A percentile compares a stretch with the other conserved stretches of the same genome.
Conservation (phyloP, 2,113 vertebrate species). For the Vulpes lagopus region DNA sequence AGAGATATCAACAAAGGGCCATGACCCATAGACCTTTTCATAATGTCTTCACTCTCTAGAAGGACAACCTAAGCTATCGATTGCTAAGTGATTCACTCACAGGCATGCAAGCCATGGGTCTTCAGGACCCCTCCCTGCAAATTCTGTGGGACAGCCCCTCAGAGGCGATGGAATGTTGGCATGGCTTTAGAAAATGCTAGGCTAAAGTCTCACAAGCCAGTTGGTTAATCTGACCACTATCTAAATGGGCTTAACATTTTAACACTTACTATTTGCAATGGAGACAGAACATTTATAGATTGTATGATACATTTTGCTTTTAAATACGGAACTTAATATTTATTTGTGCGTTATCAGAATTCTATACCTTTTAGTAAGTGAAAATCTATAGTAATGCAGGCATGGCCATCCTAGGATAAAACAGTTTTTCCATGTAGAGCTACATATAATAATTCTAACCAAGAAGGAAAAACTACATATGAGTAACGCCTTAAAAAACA, state of each 20-base stretch:
- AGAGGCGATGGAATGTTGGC: background rate
- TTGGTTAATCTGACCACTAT: background rate
- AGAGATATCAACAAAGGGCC: background rate
- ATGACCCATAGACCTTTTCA: background rate
- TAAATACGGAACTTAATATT: conserved; percentile 5
- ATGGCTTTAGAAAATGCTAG: background rate
- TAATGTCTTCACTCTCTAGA: background rate
- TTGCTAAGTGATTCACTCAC: background rate
- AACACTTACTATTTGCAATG: background rate
- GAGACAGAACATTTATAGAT: background rate
- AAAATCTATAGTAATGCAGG: background rate
- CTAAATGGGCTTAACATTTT: background rate
- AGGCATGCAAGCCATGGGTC: background rate
- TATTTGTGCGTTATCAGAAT: background rate
- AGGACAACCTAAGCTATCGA: background rate
- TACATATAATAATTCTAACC: background rate
- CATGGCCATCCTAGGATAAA: background rate
- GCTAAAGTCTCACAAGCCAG: background rate
- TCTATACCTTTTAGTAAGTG: background rate
- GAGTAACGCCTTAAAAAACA: background rate
- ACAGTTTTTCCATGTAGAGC: background rate
- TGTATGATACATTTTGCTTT: background rate
- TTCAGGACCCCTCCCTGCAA: background rate
- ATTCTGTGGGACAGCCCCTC: background rate
- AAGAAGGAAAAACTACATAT: background rate